Percentiles rank a stretch among this genome's conserved stretches.
These are phyloP conservation scores for Hydractinia echinata DNA, from an alignment of 30 jellyfish, hydroid and myxozoan species.

Conservation along the genomic window DNA sequence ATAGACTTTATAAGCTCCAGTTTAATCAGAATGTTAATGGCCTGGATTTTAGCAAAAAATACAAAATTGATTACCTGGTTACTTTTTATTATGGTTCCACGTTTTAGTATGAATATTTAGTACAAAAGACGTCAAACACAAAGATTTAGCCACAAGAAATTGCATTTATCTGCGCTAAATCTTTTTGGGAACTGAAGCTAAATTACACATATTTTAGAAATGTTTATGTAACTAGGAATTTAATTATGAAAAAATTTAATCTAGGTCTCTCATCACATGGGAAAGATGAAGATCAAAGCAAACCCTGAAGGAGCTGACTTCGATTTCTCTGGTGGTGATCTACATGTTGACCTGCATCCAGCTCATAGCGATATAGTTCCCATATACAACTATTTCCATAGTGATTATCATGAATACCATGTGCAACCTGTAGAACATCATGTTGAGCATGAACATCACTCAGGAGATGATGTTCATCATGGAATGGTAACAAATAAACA, in stretches of 20 bases:
- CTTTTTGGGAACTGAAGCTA: no score
- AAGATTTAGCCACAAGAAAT: no score
- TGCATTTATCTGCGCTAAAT: no score
- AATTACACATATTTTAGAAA: no score
- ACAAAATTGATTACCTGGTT: no score
- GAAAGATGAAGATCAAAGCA: conserved; percentile 83
- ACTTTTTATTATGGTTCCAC: no score
- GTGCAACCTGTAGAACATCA: conserved; percentile 14
- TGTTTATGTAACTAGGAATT: no score
- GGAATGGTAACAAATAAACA: neutral
- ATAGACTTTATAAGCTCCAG: no score
- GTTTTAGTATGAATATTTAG: no score
- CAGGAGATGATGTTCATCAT: neutral
- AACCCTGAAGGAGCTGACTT: conserved; percentile 94
- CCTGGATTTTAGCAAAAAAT: no score
- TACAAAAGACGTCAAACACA: no score
- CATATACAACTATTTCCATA: conserved; percentile 4
- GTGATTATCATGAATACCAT: conserved; percentile 5
- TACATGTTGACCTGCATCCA: conserved; percentile 81
- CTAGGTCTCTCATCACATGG: conserved; percentile 86
- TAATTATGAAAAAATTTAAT: neutral
- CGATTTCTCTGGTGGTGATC: conserved; percentile 81
- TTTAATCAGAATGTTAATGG: no score
- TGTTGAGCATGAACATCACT: neutral
- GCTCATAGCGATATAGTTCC: conserved; percentile 61